Percentiles rank a stretch among this genome's conserved stretches.
These are phyloP conservation scores for Phaedon cochleariae DNA, from an alignment of 2,888 invertebrate genomes.

Conservation along the genomic window DNA sequence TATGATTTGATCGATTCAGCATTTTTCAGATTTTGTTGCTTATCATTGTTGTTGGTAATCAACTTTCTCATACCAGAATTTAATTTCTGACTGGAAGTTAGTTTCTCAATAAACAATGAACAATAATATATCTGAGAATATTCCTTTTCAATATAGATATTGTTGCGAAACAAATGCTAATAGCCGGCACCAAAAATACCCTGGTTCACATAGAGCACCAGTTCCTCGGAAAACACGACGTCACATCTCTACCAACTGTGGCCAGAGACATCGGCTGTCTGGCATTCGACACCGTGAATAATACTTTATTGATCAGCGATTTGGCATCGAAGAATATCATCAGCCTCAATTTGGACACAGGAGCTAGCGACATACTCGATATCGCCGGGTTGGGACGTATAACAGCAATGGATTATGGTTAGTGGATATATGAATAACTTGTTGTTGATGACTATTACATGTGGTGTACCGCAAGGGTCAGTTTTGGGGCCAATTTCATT, in stretches of 20 bases:
- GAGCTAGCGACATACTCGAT: conserved; percentile 52
- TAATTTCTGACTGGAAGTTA: too few relatives aligned
- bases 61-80: too few relatives aligned
- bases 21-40: too few relatives aligned
- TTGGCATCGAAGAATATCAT: conserved; percentile 61
- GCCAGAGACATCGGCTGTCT: conserved; percentile 71
- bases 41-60: too few relatives aligned
- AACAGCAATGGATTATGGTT: conserved; percentile 69
- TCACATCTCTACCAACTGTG: conserved; percentile 56
- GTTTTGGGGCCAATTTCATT: too few relatives aligned
- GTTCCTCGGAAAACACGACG: conserved; percentile 71
- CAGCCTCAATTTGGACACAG: conserved; percentile 57
- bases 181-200: conserved; percentile 67
- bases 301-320: conserved; percentile 66
- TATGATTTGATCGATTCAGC: too few relatives aligned
- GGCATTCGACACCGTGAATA: conserved; percentile 70
- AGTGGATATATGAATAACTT: too few relatives aligned
- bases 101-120: too few relatives aligned
- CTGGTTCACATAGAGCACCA: conserved; percentile 73
- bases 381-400: conserved; percentile 63
- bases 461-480: too few relatives aligned
- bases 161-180: conserved; percentile 63
- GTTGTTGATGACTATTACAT: too few relatives aligned
- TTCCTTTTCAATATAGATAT: too few relatives aligned
- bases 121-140: too few relatives aligned